phyloP scores from a whole-genome alignment of 2,888 invertebrate species.

The Dusona sp. region DNA sequence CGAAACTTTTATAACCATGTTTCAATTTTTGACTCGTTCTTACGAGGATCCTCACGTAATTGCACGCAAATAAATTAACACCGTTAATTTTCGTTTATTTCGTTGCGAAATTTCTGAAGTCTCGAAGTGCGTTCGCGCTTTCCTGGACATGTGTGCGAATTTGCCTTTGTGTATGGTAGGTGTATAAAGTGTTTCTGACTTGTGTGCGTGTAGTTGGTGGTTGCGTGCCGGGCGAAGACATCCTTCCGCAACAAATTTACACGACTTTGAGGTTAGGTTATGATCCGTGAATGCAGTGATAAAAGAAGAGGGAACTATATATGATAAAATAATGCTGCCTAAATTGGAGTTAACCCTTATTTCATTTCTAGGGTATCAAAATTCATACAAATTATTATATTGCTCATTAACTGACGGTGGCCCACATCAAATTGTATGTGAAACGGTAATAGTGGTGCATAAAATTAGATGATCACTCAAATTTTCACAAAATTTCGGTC shows the following conservation, averaged over 20 bases:
- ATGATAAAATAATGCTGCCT: neutral
- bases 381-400: neutral
- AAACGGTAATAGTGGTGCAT: neutral
- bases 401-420: neutral
- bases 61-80: constrained; percentile 9
- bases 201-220: neutral
- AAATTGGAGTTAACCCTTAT: neutral
- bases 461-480: neutral
- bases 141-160: constrained; percentile 55
- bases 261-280: constrained; percentile 14
- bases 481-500: no score
- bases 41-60: constrained; percentile 17
- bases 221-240: constrained; percentile 16
- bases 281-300: neutral
- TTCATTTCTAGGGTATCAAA: neutral
- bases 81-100: constrained; percentile 33
- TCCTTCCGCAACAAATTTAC: neutral
- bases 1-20: constrained; percentile 68
- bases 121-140: constrained; percentile 55
- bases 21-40: neutral
- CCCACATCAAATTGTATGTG: no score
- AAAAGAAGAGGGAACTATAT: neutral
- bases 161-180: neutral
- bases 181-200: neutral
- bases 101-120: constrained; percentile 25